Base-by-base conservation (phyloP, 2,113 vertebrate species). In the Psettodes erumei region DNA sequence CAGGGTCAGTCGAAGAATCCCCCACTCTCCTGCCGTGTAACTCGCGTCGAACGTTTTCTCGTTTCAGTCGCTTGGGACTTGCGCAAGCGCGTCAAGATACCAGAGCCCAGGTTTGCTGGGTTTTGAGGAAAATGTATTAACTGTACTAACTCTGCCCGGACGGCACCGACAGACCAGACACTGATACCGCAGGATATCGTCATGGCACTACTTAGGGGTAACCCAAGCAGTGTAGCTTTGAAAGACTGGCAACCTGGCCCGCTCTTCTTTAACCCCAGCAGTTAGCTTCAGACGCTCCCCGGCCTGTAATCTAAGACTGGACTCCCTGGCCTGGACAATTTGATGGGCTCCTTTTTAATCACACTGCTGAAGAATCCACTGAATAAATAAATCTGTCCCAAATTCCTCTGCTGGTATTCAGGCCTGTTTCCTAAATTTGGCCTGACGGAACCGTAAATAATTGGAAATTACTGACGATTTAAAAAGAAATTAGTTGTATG, bases 1-100 rank as follows among this genome's bases (percentile, higher is more conserved):
- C 96, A 6, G 97, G 96, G 97, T 99, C 84, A 90, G 97, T 96
- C 23, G 9, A 35, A n/a, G 15, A 60, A 68, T 60, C 61, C 40
- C 27, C 21, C 25, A 2, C 25, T 50, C 8, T 45, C 15, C 16
- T 8, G 42, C 23, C 21, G 40, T 40, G 11, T 28, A 63, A 7
- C n/a, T 59, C 28, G n/a, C n/a, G n/a, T n/a, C n/a, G n/a, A n/a
- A n/a, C n/a, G n/a, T n/a, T n/a, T n/a, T n/a, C n/a, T n/a, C n/a
- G n/a, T n/a, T n/a, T n/a, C n/a, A n/a, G n/a, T n/a, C n/a, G n/a
- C n/a, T n/a, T n/a, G n/a, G n/a, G n/a, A n/a, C n/a, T n/a, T n/a
- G n/a, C n/a, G n/a, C n/a, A n/a, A n/a, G n/a, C n/a, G n/a, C n/a
- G n/a, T n/a, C n/a, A n/a, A n/a, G n/a, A n/a, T n/a, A n/a, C n/a